Base-by-base conservation (phyloP, 2,888 invertebrate genomes). In the Aromia moschata region DNA sequence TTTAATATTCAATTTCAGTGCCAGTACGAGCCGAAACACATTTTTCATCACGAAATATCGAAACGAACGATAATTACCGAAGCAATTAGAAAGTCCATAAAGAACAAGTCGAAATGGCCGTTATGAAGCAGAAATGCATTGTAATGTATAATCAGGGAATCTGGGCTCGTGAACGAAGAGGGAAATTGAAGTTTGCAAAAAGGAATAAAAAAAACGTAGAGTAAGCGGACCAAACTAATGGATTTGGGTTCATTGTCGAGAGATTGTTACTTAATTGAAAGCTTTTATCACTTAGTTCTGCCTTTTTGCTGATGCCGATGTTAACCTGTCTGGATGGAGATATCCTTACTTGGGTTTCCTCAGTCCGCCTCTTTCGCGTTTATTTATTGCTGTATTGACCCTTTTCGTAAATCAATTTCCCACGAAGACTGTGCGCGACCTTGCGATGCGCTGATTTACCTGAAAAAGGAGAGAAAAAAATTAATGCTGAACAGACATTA, bases 251-350 rank as follows among this genome's bases (percentile, higher is more conserved):
- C 62, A 60, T 58, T 58, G 56, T 60, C 58, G 47, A 55, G 57
- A 63, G 59, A 60, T 63, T 63, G 60, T 53, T 54, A 44, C 52
- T 51, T 60, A 63, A 62, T 65, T 62, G 65, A 63, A 63, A 58
- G 62, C 65, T 60, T 56, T 62, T 64, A 57, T 56, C 61, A 56
- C 45, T 49, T 40, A 46, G 51, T 33, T 49, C 52, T 33, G 56
- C 56, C 37, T 56, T 56, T 49, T 49, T 49, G 49, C 41, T 36
- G 30, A 49, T 49, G 49, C 49, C 15, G 25, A 49, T 49, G 38
- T 49, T 49, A 56, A 56, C 56, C 46, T 56, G 49, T 49, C 56
- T 33, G 43, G 47, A 49, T 49, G 46, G 46, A 45, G 46, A 25
- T 40, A 40, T 56, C 55, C 17, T 38, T 33, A 18, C 37, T 30